Percentiles rank a stretch among this genome's conserved stretches.
phyloP scores from a whole-genome alignment of 2,113 vertebrate species.

The Xenus cinereus region DNA sequence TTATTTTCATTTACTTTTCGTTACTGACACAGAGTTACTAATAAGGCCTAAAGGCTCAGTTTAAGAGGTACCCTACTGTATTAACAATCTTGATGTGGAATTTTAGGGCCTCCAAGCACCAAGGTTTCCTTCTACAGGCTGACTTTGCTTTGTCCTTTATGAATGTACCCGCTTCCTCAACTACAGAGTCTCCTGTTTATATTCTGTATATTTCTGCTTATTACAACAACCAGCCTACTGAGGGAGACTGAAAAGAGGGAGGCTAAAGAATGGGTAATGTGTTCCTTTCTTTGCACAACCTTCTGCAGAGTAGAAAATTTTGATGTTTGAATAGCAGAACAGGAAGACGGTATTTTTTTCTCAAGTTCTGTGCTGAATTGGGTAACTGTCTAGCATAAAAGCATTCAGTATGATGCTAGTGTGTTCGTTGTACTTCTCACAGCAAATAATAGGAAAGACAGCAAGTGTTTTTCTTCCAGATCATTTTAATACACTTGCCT shows the following conservation, averaged over 20 bases:
- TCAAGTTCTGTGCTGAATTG: background rate
- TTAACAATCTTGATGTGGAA: background rate
- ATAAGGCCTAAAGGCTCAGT: background rate
- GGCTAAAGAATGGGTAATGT: background rate
- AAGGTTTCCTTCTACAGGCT: background rate
- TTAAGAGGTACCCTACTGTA: background rate
- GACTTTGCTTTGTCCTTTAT: background rate
- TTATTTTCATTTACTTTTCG: constrained; percentile 39
- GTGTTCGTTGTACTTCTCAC: background rate
- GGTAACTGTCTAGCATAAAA: background rate
- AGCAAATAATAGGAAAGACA: background rate
- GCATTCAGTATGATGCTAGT: background rate
- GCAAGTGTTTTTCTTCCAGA: background rate
- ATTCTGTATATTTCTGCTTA: background rate
- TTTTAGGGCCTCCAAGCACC: background rate
- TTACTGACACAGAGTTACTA: background rate
- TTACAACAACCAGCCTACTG: background rate
- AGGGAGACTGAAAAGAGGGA: background rate
- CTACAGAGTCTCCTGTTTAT: background rate
- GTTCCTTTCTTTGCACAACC: background rate
- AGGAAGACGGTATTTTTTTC: background rate
- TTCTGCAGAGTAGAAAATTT: background rate
- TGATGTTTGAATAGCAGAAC: background rate
- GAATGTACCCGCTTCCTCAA: background rate
- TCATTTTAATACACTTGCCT: constrained; percentile 26